phyloP scores from a whole-genome alignment of 2,113 vertebrate species.

The Diglossa brunneiventris region DNA sequence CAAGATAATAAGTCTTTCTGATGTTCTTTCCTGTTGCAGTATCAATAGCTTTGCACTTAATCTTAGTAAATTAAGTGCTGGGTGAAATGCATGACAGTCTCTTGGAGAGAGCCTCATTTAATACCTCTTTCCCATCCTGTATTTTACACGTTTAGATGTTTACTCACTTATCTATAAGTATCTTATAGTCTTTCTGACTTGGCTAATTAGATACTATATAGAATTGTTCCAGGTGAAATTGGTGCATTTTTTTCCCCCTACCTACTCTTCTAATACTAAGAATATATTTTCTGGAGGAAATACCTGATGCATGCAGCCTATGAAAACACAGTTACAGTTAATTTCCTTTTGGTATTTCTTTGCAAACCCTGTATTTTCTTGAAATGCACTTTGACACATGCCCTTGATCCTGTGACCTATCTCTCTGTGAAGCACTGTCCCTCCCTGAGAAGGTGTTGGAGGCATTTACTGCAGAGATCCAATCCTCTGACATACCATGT shows the following conservation, averaged over 20 bases:
- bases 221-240: neutral
- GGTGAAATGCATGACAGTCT: neutral
- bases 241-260: neutral
- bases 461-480: neutral
- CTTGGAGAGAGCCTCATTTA: neutral
- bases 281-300: neutral
- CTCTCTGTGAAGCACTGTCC: neutral
- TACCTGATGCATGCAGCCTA: neutral
- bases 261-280: neutral
- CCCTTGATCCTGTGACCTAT: neutral
- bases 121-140: neutral
- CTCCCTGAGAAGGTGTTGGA: neutral
- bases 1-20: neutral
- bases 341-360: neutral
- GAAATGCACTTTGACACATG: neutral
- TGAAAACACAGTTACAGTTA: neutral
- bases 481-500: accelerated
- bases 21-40: neutral
- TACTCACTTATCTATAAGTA: neutral
- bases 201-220: neutral
- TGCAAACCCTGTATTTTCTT: neutral
- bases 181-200: neutral
- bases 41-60: neutral
- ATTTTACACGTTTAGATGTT: neutral
- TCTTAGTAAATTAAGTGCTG: neutral